Conservation (phyloP, 1,140 invertebrate genomes). For the Meloidogyne floridensis region DNA sequence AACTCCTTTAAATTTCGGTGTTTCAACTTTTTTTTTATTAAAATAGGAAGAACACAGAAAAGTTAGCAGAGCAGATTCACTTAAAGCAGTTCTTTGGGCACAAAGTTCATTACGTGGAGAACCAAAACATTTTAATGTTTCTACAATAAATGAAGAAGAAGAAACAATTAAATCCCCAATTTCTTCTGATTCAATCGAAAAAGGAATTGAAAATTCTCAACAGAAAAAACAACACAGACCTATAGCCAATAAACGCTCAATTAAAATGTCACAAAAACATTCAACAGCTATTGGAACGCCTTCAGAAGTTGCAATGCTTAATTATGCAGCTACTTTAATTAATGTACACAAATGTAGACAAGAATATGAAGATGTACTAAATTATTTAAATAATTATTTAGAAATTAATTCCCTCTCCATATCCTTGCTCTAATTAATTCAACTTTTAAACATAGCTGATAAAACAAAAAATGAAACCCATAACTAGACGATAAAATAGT, state of each 20-base stretch:
- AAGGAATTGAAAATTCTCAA: not conserved
- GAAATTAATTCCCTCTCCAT: not conserved
- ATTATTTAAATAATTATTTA: not conserved
- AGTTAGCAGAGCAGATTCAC: constrained; percentile 15
- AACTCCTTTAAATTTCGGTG: no score
- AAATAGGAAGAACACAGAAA: not conserved
- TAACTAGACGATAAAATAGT: no score
- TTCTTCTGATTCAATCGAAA: constrained; percentile 1
- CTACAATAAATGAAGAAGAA: not conserved
- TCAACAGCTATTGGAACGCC: constrained; percentile 46
- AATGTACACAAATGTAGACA: constrained; percentile 43
- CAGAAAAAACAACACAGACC: not conserved
- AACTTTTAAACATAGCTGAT: no score
- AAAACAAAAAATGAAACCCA: no score
- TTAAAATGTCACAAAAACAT: not conserved
- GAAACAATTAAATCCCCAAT: not conserved
- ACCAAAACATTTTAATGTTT: constrained; percentile 7
- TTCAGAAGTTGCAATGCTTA: constrained; percentile 55
- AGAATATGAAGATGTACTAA: constrained; percentile 26
- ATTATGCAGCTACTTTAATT: constrained; percentile 45
- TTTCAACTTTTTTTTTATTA: no score
- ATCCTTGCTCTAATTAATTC: no score
- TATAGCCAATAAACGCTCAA: constrained; percentile 1
- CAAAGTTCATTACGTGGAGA: constrained; percentile 14
- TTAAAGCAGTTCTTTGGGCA: constrained; percentile 9